phyloP scores from a whole-genome alignment of 2,888 invertebrate species.

The Julus scanicus region DNA sequence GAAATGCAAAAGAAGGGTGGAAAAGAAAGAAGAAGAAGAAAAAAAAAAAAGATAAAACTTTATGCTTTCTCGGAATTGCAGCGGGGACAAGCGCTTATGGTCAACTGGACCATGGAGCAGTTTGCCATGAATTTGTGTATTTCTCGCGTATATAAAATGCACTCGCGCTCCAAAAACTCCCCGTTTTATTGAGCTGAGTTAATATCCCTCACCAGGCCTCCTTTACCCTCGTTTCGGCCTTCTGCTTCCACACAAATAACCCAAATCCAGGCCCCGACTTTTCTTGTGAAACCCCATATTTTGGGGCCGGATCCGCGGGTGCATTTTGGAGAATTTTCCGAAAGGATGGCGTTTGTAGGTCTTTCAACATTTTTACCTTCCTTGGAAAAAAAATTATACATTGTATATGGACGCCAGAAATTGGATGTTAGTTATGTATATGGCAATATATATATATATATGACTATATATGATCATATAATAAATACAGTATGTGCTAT shows the following conservation, averaged over 20 bases:
- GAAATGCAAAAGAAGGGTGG: conserved; percentile 31
- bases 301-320: conserved; percentile 39
- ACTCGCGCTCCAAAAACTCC: neutral
- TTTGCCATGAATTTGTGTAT: conserved; percentile 40
- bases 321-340: neutral
- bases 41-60: conserved; percentile 31
- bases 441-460: too few species aligned
- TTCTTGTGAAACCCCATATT: neutral
- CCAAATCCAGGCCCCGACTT: conserved; percentile 17
- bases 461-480: too few species aligned
- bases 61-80: conserved; percentile 40
- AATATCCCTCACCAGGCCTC: neutral
- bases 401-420: too few species aligned
- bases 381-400: too few species aligned
- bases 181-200: conserved; percentile 2
- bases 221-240: conserved; percentile 15
- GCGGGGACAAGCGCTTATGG: conserved; percentile 36
- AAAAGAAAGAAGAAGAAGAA: neutral
- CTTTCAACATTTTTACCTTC: too few species aligned
- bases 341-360: neutral
- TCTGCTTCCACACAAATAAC: conserved; percentile 22
- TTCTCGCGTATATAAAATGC: neutral
- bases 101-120: conserved; percentile 43
- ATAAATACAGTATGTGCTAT: too few species aligned
- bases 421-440: too few species aligned